Evolutionary conservation across 2,113 vertebrate genomes (phyloP).

Genomic region (Mellivora capensis): DNA sequence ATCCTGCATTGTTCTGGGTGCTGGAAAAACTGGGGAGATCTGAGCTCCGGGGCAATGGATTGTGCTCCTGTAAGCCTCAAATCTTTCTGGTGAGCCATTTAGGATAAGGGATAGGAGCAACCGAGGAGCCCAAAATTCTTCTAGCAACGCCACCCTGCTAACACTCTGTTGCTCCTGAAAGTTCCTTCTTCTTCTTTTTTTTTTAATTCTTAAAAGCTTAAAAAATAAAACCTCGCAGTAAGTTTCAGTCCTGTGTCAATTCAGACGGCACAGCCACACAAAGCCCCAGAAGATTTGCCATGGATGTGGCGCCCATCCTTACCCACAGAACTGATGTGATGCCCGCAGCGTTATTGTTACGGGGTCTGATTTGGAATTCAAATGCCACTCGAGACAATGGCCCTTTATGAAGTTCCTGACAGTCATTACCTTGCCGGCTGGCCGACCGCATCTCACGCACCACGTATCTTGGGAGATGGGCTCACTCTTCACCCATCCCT

Average conservation of each 20-base stretch:
- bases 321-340: background rate
- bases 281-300: background rate
- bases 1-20: background rate
- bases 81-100: background rate
- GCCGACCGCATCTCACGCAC: background rate
- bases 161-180: background rate
- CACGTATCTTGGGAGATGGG: rapidly evolving
- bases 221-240: background rate
- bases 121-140: no score
- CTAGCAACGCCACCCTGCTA: rapidly evolving
- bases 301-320: background rate
- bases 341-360: background rate
- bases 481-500: background rate
- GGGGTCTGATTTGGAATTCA: slow-evolving; percentile 56
- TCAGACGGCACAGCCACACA: background rate
- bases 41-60: rapidly evolving
- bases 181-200: background rate
- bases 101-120: background rate
- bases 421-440: background rate
- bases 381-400: background rate
- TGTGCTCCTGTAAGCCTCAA: background rate
- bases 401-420: background rate
- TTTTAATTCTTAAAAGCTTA: background rate
- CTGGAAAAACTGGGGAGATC: background rate
- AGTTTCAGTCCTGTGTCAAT: background rate